Base-by-base conservation (phyloP, 2,797 vertebrate species). In the Fundulus diaphanus region DNA sequence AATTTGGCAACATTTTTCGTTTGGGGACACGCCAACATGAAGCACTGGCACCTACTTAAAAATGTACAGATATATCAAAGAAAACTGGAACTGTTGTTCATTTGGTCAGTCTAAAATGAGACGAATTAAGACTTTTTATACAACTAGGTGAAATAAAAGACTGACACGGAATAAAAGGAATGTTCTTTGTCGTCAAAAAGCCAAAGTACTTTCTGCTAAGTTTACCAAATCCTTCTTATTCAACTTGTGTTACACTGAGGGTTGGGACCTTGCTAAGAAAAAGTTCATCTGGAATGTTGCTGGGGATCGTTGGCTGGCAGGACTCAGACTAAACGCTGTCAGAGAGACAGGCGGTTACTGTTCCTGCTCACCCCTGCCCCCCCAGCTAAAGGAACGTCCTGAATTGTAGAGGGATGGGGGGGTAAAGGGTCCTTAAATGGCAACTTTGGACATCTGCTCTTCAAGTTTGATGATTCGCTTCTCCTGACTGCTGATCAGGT, bases 391-490 rank as follows among this genome's bases (percentile, higher is more conserved):
- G 93, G 88, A 85, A 89, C 84, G 79, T 93, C 94, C 94, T 94
- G 94, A 94, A 95, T 88, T 91, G 90, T 89, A 85, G 90, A 79
- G 75, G 89, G 86, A 79, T 37, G 80, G 78, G 80, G 81, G 27
- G 77, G 11, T 71, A 74, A 75, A 83, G 82, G 84, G 88, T 88
- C 77, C 84, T 96, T 96, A 98, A 93, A 96, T 95, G 71, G 92
- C 94, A 9, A 97, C 94, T 95, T 97, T 97, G 77, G 96, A 96
- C 95, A 99, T 94, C 94, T 98, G 96, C 92, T 98, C 96, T 94
- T 99, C 98, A 91, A 99, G 95, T 95, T 96, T 96, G 95, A 96
- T 91, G 93, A 99, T 98, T 90, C 98, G 95, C 92, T 97, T 97
- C 16, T 97, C 97, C 92, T 99, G 98, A 95, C 90, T 96, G 96